A percentile compares a stretch with the other conserved stretches of the same genome.
These are phyloP conservation scores for Scaptodrosophila latifasciaeformis DNA, from an alignment of 2,888 invertebrate species.

Conservation along the genomic window DNA sequence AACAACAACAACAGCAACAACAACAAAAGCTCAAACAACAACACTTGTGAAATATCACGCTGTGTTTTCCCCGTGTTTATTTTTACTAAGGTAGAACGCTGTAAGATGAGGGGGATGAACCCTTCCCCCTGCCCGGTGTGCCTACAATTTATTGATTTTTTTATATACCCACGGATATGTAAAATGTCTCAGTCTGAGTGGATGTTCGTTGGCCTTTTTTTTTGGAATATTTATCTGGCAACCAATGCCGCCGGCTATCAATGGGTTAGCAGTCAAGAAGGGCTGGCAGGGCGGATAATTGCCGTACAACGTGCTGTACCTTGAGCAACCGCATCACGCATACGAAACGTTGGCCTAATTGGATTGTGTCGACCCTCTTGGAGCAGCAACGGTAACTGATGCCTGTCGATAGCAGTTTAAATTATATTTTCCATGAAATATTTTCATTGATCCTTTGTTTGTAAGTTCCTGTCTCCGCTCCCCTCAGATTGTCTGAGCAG, in stretches of 20 bases:
- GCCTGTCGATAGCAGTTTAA: conserved; percentile 29
- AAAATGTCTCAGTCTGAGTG: background rate
- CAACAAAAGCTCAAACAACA: too few relatives aligned
- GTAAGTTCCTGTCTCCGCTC: too few relatives aligned
- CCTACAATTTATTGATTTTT: conserved; percentile 57
- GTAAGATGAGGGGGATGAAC: too few relatives aligned
- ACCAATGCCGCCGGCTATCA: conserved; percentile 10
- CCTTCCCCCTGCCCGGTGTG: conserved; percentile 2
- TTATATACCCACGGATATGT: conserved; percentile 5
- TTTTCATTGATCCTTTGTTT: conserved; percentile 8
- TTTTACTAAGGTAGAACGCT: conserved; percentile 42
- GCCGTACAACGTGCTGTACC: background rate
- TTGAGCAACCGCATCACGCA: background rate
- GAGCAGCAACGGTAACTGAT: conserved; percentile 14
- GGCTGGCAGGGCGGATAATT: background rate
- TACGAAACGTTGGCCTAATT: conserved; percentile 37
- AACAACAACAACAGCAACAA: too few relatives aligned
- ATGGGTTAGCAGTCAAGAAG: background rate
- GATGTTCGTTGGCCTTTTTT: conserved; percentile 21
- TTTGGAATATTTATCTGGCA: conserved; percentile 29
- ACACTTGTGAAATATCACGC: conserved; percentile 63
- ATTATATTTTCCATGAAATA: conserved; percentile 43
- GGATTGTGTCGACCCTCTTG: conserved; percentile 38
- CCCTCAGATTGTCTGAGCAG: too few relatives aligned
- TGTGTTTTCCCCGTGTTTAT: conserved; percentile 32